Evolutionary conservation across 2,797 vertebrate species (phyloP), one percentile per base, ranked within the genome.

Genomic region (Lutjanus campechanus): DNA sequence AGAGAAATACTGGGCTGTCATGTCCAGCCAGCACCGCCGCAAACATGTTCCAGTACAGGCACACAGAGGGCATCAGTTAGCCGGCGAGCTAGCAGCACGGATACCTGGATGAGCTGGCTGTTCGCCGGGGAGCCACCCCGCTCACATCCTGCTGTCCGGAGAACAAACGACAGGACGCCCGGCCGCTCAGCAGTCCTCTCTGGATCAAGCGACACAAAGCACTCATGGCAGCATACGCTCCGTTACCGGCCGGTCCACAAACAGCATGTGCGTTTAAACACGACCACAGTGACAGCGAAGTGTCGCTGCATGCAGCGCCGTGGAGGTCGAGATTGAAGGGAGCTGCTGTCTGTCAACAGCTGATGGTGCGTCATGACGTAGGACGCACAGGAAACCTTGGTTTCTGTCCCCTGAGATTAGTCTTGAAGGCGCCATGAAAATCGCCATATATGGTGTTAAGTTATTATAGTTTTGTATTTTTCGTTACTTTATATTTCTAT

Each of bases 71-170:
- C 83, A 85, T 77, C 83, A 16, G 85, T 66, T 89, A 91, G 89
- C 88, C 62, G 53, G 55, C 50, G 8, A 72, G 91, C 89, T 90
- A 92, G 76, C 85, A 13, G 29, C 29, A 36, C 29, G 16, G 58
- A 4, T 94, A 95, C 93, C 94, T 95, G 88, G 89, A 85, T 13
- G 93, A 92, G 79, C 93, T 90, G 59, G 85, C 79, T 12, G 91
- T 8, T 25, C 92, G 91, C 82, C 51, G 36, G 11, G 56, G 25
- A 78, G 83, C 54, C 63, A 46, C 56, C 20, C 71, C 83, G 54
- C 82, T 69, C 46, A 74, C 71, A 55, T 77, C 81, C 81, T 79
- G 81, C 68, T 70, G 92, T 29, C 83, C 88, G 22, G 78, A 49
- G 25, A 88, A 71, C 0, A 79, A 62, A 43, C 88, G 89, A 58